Percentiles rank a stretch among this genome's conserved stretches.
Conservation (phyloP, 2,797 vertebrate genomes). For the Cercopithecus mitis region DNA sequence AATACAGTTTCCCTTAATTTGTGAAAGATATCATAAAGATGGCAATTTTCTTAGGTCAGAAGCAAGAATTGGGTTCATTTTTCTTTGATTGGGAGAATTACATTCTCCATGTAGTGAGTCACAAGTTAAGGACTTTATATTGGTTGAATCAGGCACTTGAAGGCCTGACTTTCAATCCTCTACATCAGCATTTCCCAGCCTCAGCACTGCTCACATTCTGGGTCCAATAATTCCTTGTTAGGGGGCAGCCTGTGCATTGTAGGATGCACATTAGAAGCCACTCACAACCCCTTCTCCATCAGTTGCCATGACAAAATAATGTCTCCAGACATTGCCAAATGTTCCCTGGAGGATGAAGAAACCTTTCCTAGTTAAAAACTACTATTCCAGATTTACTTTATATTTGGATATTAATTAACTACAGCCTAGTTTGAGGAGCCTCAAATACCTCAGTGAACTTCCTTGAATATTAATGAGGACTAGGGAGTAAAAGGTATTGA, state of each 20-base stretch:
- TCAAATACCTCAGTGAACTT: neutral
- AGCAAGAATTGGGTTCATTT: neutral
- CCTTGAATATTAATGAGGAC: neutral
- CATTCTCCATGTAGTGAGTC: neutral
- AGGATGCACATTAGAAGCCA: neutral
- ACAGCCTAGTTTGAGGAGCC: neutral
- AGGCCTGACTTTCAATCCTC: neutral
- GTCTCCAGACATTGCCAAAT: neutral
- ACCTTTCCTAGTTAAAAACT: neutral
- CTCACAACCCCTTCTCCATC: accelerated
- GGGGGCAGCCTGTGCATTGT: accelerated
- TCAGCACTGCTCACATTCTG: neutral
- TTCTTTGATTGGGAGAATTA: neutral
- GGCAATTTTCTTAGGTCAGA: neutral
- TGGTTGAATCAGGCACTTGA: neutral
- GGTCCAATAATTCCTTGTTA: neutral
- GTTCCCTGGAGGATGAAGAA: neutral
- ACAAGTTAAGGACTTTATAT: neutral
- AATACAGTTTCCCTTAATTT: neutral
- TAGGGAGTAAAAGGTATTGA: too few relatives aligned
- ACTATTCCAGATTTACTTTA: neutral
- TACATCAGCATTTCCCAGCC: accelerated
- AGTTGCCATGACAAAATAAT: neutral
- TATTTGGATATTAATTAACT: neutral
- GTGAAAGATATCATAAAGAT: neutral